These are phyloP conservation scores for Mareca penelope DNA, from an alignment of 2,797 vertebrate genomes.

Conservation along the genomic window DNA sequence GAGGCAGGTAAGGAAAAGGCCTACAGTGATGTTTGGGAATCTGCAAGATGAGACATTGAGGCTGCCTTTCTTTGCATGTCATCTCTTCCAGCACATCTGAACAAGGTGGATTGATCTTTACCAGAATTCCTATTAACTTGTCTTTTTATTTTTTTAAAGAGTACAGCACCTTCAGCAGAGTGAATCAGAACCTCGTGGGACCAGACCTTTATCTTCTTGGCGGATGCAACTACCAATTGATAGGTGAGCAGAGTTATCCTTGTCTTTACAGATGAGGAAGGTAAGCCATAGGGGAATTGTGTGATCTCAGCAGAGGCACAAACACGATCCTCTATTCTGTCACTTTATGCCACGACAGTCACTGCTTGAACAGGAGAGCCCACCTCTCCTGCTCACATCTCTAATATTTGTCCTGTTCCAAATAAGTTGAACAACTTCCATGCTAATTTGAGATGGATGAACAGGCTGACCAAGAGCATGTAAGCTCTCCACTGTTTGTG, in stretches of 20 bases:
- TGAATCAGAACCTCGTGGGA: slow-evolving; percentile 37
- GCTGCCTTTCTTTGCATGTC: slow-evolving; percentile 9
- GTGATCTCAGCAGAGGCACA: not conserved
- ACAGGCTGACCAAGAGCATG: not conserved
- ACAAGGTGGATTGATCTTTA: not conserved
- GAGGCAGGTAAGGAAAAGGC: not conserved
- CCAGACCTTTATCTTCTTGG: slow-evolving; percentile 8
- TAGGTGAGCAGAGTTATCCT: slow-evolving; percentile 10
- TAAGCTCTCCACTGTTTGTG: not conserved
- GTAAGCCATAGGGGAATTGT: not conserved
- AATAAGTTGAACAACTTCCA: not conserved
- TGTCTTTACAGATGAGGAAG: slow-evolving; percentile 4
- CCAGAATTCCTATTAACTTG: slow-evolving; percentile 8
- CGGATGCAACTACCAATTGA: slow-evolving; percentile 17
- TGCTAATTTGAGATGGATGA: not conserved
- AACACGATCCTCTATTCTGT: not conserved
- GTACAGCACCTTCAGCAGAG: not conserved
- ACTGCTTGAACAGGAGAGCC: not conserved
- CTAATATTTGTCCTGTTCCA: not conserved
- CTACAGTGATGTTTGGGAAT: not conserved
- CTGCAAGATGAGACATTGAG: not conserved
- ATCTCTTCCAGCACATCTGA: not conserved
- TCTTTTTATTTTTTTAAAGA: not conserved
- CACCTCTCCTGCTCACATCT: not conserved
- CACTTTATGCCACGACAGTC: not conserved